Conservation (phyloP, 2,113 vertebrate genomes). For the Scomber japonicus region DNA sequence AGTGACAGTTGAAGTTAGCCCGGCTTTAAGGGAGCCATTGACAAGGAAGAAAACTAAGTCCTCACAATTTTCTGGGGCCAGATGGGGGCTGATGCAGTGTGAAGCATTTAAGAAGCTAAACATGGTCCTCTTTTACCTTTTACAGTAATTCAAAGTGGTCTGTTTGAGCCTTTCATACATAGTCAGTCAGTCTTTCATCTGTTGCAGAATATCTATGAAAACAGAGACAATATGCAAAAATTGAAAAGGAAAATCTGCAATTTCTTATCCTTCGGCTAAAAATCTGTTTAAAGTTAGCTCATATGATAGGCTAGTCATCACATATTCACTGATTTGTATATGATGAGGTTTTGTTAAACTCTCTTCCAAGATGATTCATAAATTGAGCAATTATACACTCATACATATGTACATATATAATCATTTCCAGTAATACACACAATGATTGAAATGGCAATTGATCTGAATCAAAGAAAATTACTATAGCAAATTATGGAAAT, state of each 20-base stretch:
- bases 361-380: no score
- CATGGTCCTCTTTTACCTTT: constrained; percentile 65
- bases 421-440: no score
- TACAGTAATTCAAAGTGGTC: constrained; percentile 59
- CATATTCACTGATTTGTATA: background rate
- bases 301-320: no score
- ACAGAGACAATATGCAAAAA: constrained; percentile 16
- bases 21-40: constrained; percentile 68
- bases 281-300: constrained; percentile 11
- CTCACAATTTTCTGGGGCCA: constrained; percentile 67
- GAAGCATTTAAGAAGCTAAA: constrained; percentile 73
- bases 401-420: no score
- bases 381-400: no score
- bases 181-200: constrained; percentile 20
- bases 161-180: constrained; percentile 50
- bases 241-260: constrained; percentile 14
- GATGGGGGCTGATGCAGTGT: constrained; percentile 59
- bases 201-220: constrained; percentile 29
- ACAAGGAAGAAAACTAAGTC: constrained; percentile 64
- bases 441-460: no score
- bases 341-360: no score
- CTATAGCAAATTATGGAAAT: no score
- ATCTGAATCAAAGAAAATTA: no score
- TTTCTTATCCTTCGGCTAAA: constrained; percentile 15
- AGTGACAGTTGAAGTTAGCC: constrained; percentile 70